A percentile compares a stretch with the other conserved stretches of the same genome.
phyloP scores from a whole-genome alignment of 1,140 invertebrate genomes.

The Ostrea edulis region DNA sequence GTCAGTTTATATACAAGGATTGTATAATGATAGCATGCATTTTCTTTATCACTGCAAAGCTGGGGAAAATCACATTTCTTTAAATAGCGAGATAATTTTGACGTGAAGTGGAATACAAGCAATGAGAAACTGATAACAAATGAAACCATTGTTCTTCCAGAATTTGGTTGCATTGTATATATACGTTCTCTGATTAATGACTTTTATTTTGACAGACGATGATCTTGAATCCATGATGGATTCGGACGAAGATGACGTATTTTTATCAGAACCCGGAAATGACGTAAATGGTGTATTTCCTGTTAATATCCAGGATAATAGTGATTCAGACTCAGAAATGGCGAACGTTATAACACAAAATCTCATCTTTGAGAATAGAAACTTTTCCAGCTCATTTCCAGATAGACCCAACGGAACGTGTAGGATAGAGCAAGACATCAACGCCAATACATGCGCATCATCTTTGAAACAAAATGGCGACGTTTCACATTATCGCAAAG shows the following conservation, averaged over 20 bases:
- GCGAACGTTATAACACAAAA: constrained; percentile 7
- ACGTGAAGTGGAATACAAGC: constrained; percentile 22
- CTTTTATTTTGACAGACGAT: neutral
- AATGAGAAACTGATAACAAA: neutral
- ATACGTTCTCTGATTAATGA: neutral
- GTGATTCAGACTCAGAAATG: constrained; percentile 30
- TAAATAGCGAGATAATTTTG: constrained; percentile 23
- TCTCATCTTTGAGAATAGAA: constrained; percentile 32
- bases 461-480: neutral
- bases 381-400: neutral
- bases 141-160: neutral
- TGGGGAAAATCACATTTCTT: constrained; percentile 1
- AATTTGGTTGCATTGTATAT: neutral
- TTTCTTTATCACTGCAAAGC: neutral
- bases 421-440: neutral
- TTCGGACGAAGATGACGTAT: constrained; percentile 21
- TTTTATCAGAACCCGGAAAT: constrained; percentile 23
- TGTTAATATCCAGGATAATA: constrained; percentile 3
- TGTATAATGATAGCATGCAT: neutral
- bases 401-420: neutral
- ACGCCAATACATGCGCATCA: neutral
- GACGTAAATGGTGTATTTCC: neutral
- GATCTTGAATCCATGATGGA: constrained; percentile 1
- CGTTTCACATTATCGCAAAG: neutral
- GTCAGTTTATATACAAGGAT: neutral